Evolutionary conservation across 2,888 invertebrate genomes (phyloP).

Genomic region (Watsonalla binaria): DNA sequence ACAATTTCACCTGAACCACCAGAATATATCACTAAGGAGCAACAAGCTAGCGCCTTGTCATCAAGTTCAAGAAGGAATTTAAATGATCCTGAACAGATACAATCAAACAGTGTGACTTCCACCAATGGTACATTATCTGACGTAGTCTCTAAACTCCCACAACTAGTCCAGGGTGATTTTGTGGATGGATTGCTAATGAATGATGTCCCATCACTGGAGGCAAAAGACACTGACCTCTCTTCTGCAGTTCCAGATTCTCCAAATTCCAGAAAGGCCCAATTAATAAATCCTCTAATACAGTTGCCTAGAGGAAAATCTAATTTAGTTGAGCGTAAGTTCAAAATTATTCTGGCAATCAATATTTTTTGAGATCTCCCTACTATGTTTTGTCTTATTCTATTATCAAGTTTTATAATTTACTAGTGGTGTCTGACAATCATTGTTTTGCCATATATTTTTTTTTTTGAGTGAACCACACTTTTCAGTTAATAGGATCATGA

Average conservation of each 20-base stretch:
- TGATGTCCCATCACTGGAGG: not conserved
- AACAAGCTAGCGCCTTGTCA: slow-evolving; percentile 4
- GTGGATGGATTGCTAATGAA: not conserved
- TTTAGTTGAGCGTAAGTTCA: slow-evolving; percentile 36
- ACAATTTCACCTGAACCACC: slow-evolving; percentile 31
- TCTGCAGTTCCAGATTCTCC: slow-evolving; percentile 6
- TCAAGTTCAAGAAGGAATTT: not conserved
- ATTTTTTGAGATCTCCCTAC: too few species aligned
- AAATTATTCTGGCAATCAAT: slow-evolving; percentile 2
- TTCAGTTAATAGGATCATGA: too few species aligned
- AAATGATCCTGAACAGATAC: not conserved
- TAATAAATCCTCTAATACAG: slow-evolving; percentile 46
- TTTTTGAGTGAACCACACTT: too few species aligned
- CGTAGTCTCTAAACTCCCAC: not conserved
- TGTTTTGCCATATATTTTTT: too few species aligned
- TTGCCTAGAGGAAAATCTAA: slow-evolving; percentile 30
- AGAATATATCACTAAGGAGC: slow-evolving; percentile 14
- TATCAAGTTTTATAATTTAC: too few species aligned
- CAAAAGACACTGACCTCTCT: not conserved
- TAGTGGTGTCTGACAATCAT: too few species aligned
- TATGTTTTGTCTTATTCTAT: too few species aligned
- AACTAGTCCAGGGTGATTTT: not conserved
- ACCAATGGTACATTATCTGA: not conserved
- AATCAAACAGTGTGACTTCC: not conserved
- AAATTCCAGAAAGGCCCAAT: slow-evolving; percentile 38